These are phyloP conservation scores for Botrylloides violaceus DNA, from an alignment of 23 tunicate species.

Conservation along the genomic window DNA sequence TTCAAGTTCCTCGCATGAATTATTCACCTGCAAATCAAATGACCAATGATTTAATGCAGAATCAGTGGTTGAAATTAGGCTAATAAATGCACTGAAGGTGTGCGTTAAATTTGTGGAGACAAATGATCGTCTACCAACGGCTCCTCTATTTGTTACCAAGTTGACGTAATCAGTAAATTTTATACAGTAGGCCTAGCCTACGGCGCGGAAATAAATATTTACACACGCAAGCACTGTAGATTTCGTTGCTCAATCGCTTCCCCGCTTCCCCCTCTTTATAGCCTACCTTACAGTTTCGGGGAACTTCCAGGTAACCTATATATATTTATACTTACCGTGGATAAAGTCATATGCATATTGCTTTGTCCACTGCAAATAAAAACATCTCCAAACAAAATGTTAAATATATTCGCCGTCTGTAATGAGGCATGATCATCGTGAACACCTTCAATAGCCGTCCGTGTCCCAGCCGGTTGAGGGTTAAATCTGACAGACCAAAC, in stretches of 20 bases:
- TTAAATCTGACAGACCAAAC: slow-evolving; percentile 48
- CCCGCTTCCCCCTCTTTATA: too few species aligned
- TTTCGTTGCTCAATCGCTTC: background rate
- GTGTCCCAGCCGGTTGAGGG: slow-evolving; percentile 56
- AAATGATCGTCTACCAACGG: background rate
- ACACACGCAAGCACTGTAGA: background rate
- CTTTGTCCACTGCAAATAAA: slow-evolving; percentile 86
- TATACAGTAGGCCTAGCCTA: too few species aligned
- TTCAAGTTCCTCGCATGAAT: slow-evolving; percentile 51
- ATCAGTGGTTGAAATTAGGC: too few species aligned
- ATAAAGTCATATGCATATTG: slow-evolving; percentile 74
- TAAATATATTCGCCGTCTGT: slow-evolving; percentile 47
- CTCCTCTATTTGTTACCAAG: too few species aligned
- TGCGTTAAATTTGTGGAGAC: background rate
- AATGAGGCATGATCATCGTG: slow-evolving; percentile 60
- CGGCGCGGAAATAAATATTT: background rate
- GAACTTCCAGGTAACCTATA: too few species aligned
- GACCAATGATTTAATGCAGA: background rate
- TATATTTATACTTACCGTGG: slow-evolving; percentile 71
- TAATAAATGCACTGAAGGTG: too few species aligned
- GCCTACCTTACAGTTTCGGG: too few species aligned
- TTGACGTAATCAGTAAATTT: too few species aligned
- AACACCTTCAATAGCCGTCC: slow-evolving; percentile 51
- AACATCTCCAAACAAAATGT: slow-evolving; percentile 81
- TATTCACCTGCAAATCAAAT: slow-evolving; percentile 25